A percentile compares a stretch with the other conserved stretches of the same genome.
These are phyloP conservation scores for Botia kubotai DNA, from an alignment of 2,797 vertebrate genomes.

Conservation along the genomic window DNA sequence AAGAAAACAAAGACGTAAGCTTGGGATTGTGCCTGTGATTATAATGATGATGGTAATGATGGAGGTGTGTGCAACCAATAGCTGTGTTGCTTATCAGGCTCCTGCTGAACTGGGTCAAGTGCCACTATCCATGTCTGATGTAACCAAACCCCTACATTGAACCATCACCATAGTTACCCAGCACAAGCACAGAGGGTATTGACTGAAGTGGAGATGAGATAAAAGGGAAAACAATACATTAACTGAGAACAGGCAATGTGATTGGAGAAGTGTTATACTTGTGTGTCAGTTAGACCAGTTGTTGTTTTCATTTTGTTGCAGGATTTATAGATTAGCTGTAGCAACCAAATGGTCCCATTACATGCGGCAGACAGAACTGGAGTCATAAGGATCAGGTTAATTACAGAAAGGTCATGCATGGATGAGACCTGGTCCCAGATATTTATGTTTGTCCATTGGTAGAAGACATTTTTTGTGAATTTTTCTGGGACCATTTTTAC, in stretches of 20 bases:
- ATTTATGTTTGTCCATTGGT: no score
- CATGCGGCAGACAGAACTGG: background rate
- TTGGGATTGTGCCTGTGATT: background rate
- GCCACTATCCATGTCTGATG: conserved; percentile 40
- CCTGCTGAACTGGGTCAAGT: conserved; percentile 49
- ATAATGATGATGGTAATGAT: conserved; percentile 27
- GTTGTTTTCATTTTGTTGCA: background rate
- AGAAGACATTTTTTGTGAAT: no score
- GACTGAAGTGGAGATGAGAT: conserved; percentile 42
- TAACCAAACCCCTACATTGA: conserved; percentile 30
- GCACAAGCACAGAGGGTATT: conserved; percentile 29
- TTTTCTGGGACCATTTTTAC: no score
- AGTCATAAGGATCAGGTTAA: conserved; percentile 38
- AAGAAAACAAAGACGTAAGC: background rate
- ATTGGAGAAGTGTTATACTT: conserved; percentile 4
- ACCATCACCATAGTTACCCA: conserved; percentile 49
- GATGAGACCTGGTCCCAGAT: background rate
- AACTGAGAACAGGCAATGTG: conserved; percentile 7
- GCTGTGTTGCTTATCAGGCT: conserved; percentile 47
- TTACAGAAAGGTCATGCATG: conserved; percentile 30
- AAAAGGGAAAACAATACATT: conserved; percentile 45
- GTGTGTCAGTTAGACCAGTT: background rate
- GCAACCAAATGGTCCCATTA: conserved; percentile 1
- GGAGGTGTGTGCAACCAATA: conserved; percentile 19
- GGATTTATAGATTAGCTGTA: conserved; percentile 15